phyloP scores from a whole-genome alignment of 1,140 invertebrate species.

The Drosophila tsacasi region DNA sequence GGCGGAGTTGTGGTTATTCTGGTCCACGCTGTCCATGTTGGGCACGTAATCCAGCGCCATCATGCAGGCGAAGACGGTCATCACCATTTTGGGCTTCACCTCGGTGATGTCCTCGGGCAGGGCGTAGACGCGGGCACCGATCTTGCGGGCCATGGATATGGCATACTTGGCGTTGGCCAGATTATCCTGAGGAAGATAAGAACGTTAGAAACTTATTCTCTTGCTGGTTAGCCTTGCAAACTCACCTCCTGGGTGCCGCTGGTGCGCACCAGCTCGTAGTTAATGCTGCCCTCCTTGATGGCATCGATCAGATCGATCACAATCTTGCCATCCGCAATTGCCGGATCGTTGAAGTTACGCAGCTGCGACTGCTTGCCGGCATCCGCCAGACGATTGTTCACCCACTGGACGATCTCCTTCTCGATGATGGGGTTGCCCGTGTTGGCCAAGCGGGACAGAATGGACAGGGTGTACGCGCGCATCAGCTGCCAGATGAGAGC shows the following conservation, averaged over 20 bases:
- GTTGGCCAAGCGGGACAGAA: slow-evolving; percentile 95
- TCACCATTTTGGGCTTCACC: slow-evolving; percentile 99
- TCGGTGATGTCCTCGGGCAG: slow-evolving; percentile 99
- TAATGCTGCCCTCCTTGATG: slow-evolving; percentile 97
- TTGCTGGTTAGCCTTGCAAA: neutral
- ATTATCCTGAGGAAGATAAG: slow-evolving; percentile 89
- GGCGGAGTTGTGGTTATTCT: slow-evolving; percentile 81
- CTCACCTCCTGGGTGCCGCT: slow-evolving; percentile 92
- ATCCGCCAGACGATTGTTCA: slow-evolving; percentile 94
- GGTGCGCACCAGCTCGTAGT: slow-evolving; percentile 95
- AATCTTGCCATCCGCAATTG: slow-evolving; percentile 93
- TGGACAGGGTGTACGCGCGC: slow-evolving; percentile 98
- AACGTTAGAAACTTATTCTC: neutral
- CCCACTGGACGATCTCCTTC: slow-evolving; percentile 98
- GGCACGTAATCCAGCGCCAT: slow-evolving; percentile 98
- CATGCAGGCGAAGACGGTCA: slow-evolving; percentile 99
- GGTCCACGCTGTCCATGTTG: slow-evolving; percentile 89
- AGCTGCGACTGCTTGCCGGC: slow-evolving; percentile 93
- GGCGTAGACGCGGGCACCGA: slow-evolving; percentile 98
- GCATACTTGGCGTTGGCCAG: slow-evolving; percentile 99
- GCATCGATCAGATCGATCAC: slow-evolving; percentile 98
- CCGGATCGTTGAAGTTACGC: slow-evolving; percentile 94
- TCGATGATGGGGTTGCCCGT: slow-evolving; percentile 96
- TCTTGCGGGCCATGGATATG: slow-evolving; percentile 98
- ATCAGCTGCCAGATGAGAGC: slow-evolving; percentile 99